Percentiles rank a stretch among this genome's conserved stretches.
Evolutionary conservation across 2,113 vertebrate species (phyloP).

Genomic region (Chloropsis cyanopogon): DNA sequence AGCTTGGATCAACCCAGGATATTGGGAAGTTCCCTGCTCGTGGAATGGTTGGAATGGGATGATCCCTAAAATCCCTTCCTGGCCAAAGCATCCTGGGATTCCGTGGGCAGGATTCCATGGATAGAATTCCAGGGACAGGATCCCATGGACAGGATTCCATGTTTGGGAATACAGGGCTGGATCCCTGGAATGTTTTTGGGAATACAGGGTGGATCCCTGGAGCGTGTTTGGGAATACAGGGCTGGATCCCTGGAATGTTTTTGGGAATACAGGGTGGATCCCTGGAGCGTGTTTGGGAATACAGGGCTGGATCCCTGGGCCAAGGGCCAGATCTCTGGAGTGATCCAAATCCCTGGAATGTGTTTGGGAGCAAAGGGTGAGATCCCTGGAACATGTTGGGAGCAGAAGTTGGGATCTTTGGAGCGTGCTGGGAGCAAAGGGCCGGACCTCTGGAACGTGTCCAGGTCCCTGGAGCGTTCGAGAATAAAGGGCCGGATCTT

Average conservation of each 20-base stretch:
- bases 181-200: neutral
- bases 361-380: neutral
- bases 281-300: neutral
- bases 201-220: neutral
- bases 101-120: fast-evolving
- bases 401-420: neutral
- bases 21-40: neutral
- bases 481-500: neutral
- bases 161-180: too few relatives aligned
- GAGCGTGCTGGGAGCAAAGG: neutral
- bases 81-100: neutral
- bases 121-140: fast-evolving
- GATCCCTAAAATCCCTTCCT: neutral
- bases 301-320: too few relatives aligned
- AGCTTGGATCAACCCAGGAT: neutral
- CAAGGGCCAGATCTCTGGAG: too few relatives aligned
- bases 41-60: neutral
- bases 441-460: neutral
- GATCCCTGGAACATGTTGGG: too few relatives aligned
- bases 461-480: neutral
- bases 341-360: too few relatives aligned
- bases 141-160: too few relatives aligned
- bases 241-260: too few relatives aligned
- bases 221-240: too few relatives aligned
- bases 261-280: neutral